Percentiles rank a stretch among this genome's conserved stretches.
phyloP scores from a whole-genome alignment of 2,888 invertebrate genomes.

The Leptopilina drosophilae region DNA sequence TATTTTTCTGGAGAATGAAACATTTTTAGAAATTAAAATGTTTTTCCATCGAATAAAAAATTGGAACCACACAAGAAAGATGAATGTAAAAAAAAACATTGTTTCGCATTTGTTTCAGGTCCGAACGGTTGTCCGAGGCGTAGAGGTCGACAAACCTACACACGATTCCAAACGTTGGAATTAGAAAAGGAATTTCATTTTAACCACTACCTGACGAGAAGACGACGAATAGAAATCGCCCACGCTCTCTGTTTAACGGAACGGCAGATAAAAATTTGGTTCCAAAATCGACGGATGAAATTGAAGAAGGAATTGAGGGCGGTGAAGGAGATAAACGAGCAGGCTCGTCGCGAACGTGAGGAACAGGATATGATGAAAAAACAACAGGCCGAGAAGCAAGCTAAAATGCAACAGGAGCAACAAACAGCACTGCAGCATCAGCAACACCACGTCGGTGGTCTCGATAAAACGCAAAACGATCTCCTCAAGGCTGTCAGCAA shows the following conservation, averaged over 20 bases:
- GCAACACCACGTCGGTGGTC: conserved; percentile 85
- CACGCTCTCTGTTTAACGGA: conserved; percentile 97
- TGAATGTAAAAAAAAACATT: too few relatives aligned
- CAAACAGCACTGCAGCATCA: conserved; percentile 84
- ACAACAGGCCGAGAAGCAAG: conserved; percentile 92
- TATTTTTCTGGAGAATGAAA: too few relatives aligned
- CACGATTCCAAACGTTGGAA: conserved; percentile 98
- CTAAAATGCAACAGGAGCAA: conserved; percentile 86
- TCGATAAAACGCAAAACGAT: conserved; percentile 86
- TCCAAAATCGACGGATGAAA: conserved; percentile 98
- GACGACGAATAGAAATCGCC: conserved; percentile 97
- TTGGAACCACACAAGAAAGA: too few relatives aligned
- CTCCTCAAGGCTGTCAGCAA: conserved; percentile 87
- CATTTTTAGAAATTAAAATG: too few relatives aligned
- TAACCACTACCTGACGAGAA: conserved; percentile 97
- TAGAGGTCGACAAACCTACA: conserved; percentile 97
- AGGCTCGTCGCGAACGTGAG: conserved; percentile 92
- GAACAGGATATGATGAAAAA: conserved; percentile 95
- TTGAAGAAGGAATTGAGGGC: conserved; percentile 96
- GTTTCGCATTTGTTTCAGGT: conserved; percentile 80
- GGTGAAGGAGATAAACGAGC: conserved; percentile 96
- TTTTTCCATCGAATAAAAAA: too few relatives aligned
- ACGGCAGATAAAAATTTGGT: conserved; percentile 98
- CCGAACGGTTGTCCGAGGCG: conserved; percentile 96
- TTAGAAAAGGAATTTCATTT: conserved; percentile 99